Evolutionary conservation across 2,888 invertebrate species (phyloP), one percentile per base, ranked within the genome.

Genomic region (Liopterus haemorrhoidalis): DNA sequence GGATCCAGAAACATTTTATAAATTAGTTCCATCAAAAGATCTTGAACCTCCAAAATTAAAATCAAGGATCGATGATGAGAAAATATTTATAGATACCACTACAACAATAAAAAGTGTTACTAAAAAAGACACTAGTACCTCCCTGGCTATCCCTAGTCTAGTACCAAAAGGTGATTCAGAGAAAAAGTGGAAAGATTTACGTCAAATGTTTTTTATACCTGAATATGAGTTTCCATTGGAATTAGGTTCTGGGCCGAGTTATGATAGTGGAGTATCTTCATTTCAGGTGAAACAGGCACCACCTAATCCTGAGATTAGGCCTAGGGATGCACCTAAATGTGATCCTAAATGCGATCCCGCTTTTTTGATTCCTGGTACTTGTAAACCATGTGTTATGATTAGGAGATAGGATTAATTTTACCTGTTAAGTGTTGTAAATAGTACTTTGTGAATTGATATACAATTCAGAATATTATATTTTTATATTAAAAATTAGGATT

Each of bases 341-440:
- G 6, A 21, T 14, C 78, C 79, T 0, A 75, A 79, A 51, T 80
- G 80, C 57, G 78, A 79, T 60, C 79, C 80, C 0, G 75, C 75
- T 1, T 79, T 78, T 57, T 62, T 79, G 11, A 66, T 67, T 36
- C 78, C 78, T 0, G 78, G 78, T n/a, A 73, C 74, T 9, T 81
- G 81, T 56, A 74, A 77, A 56, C 81, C 81, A 2, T 81, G 81
- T 54, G 71, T 81, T 33, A 72, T 78, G 16, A 67, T 72, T 54
- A 51, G 62, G 51, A 61, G 52, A 62, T 61, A 51, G 44, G n/a
- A n/a, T n/a, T n/a, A n/a, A n/a, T n/a, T n/a, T n/a, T n/a, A n/a
- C n/a, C n/a, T n/a, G n/a, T n/a, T n/a, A n/a, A n/a, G n/a, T n/a
- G n/a, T n/a, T n/a, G n/a, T n/a, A n/a, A n/a, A n/a, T n/a, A n/a